Conservation (phyloP, 2,113 vertebrate genomes). For the Psephotus haematonotus region DNA sequence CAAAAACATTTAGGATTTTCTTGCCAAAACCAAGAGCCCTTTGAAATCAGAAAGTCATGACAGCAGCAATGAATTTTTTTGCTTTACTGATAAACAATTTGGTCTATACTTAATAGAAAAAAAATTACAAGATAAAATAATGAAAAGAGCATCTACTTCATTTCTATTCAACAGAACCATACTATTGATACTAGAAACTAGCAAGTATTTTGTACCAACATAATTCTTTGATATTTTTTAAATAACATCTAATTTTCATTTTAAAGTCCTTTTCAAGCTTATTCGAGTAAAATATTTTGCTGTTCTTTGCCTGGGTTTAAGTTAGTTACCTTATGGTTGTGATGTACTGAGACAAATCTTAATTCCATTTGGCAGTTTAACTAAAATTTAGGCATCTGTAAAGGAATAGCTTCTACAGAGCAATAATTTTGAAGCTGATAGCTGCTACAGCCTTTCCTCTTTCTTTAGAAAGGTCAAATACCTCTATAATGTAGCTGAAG, state of each 20-base stretch:
- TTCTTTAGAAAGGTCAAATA: not conserved
- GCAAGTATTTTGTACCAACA: not conserved
- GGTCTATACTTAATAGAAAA: not conserved
- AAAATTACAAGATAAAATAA: not conserved
- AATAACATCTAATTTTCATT: constrained; percentile 1
- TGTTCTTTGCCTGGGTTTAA: not conserved
- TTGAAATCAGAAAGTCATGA: not conserved
- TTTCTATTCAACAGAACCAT: not conserved
- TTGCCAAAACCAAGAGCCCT: not conserved
- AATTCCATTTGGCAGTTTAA: not conserved
- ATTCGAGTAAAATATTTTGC: not conserved
- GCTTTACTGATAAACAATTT: not conserved
- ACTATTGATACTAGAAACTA: not conserved
- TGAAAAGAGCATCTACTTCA: not conserved
- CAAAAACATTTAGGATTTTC: not conserved
- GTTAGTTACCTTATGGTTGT: not conserved
- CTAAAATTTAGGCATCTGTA: not conserved
- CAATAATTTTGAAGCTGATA: not conserved
- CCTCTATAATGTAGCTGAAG: not conserved
- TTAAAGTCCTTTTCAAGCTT: not conserved
- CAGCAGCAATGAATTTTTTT: not conserved
- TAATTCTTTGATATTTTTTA: not conserved
- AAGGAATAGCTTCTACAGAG: not conserved
- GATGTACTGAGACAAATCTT: not conserved
- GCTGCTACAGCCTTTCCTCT: not conserved